Evolutionary conservation across 2,113 vertebrate genomes (phyloP), one percentile per base, ranked within the genome.

Genomic region (Platanista minor): DNA sequence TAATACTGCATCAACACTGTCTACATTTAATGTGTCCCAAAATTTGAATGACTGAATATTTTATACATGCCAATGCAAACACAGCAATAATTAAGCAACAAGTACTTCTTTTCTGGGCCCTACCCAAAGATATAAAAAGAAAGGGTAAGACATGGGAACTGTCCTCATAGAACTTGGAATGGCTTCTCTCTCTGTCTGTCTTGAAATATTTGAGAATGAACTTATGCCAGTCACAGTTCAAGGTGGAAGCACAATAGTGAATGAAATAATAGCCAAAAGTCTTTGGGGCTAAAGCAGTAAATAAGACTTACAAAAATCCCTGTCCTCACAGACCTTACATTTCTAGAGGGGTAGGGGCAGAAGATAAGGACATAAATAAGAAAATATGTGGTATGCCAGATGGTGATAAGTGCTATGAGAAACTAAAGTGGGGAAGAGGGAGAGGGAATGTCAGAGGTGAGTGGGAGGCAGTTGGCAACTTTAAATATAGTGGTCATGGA

Each of bases 31-130:
- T 25, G 4, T 59, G 54, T 78, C 71, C 41, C 91, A 31, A 59
- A 21, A 41, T 89, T 78, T 90, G 46, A 85, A 67, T 92, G 77
- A 36, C 36, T 36, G 64, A 90, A 81, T 82, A 62, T 94, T 94
- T 96, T 71, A 29, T 49, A 57, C 82, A 94, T 94, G 66, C 81
- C 77, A 95, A 7, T 78, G 61, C 46, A 96, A 96, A 94, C 27
- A 71, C 33, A 13, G 8, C 33, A 92, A 59, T 59, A 67, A 77
- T 81, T 25, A 94, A 18, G 31, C 23, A 87, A 27, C 43, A 85
- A 25, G n/a, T 67, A n/a, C 71, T 87, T 80, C 87, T 88, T 87
- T 66, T 67, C 33, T 74, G 43, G 52, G 4, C 6, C 27, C 15
- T 82, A 49, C 43, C 36, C 15, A 74, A 57, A 69, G 59, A 92